Conservation (phyloP, 2,888 invertebrate genomes). For the Oxystoma pomonae region DNA sequence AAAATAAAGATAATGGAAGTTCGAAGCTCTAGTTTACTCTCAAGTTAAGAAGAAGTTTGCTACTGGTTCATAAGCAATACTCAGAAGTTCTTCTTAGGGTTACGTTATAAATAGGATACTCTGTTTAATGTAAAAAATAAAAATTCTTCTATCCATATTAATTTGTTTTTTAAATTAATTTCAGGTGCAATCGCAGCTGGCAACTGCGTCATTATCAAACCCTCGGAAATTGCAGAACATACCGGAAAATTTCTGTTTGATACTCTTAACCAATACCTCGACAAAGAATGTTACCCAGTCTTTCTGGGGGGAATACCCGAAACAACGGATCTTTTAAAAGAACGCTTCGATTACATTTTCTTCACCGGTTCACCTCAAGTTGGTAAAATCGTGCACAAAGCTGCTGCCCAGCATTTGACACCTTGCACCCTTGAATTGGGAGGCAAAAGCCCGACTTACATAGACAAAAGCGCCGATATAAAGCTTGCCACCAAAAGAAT, state of each 20-base stretch:
- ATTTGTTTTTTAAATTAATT: slow-evolving; percentile 8
- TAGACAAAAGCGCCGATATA: slow-evolving; percentile 76
- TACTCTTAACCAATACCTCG: slow-evolving; percentile 81
- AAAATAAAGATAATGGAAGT: too few relatives aligned
- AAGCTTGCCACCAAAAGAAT: slow-evolving; percentile 74
- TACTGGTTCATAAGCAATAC: too few relatives aligned
- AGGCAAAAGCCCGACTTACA: slow-evolving; percentile 81
- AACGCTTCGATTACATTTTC: slow-evolving; percentile 94
- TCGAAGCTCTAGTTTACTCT: too few relatives aligned
- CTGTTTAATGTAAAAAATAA: too few relatives aligned
- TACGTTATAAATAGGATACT: too few relatives aligned
- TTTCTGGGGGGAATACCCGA: slow-evolving; percentile 79
- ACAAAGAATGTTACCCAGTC: slow-evolving; percentile 82
- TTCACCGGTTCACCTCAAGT: slow-evolving; percentile 73
- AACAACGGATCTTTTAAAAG: slow-evolving; percentile 79
- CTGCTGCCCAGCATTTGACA: slow-evolving; percentile 77
- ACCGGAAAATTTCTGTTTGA: slow-evolving; percentile 69
- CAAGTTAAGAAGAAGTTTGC: too few relatives aligned
- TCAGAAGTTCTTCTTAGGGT: too few relatives aligned
- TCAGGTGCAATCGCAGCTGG: slow-evolving; percentile 82
- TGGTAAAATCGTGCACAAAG: slow-evolving; percentile 84
- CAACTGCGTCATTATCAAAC: slow-evolving; percentile 92
- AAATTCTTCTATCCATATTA: too few relatives aligned
- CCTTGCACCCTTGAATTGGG: slow-evolving; percentile 74
- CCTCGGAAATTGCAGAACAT: slow-evolving; percentile 80